phyloP scores from a whole-genome alignment of 2,797 vertebrate species.

The Chelonia mydas region DNA sequence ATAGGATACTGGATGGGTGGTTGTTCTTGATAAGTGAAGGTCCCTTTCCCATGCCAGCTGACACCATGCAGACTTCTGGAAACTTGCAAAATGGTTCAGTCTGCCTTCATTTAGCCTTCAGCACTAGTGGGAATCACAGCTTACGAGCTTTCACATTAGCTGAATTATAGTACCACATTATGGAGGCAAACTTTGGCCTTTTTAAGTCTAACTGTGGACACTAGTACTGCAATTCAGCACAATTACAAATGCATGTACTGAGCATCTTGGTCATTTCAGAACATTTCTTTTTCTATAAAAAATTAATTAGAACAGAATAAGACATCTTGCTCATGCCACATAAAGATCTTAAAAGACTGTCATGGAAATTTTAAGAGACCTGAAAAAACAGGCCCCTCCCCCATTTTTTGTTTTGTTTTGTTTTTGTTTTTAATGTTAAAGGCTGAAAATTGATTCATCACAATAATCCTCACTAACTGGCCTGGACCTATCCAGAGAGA shows the following conservation, averaged over 20 bases:
- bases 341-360: conserved; percentile 52
- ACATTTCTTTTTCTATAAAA: conserved; percentile 31
- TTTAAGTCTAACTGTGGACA: conserved; percentile 48
- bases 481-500: conserved; percentile 72
- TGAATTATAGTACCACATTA: not conserved
- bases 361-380: conserved; percentile 52
- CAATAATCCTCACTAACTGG: conserved; percentile 73
- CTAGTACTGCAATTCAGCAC: conserved; percentile 36
- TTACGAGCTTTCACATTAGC: not conserved
- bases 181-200: not conserved
- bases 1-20: not conserved
- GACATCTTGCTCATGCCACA: conserved; percentile 34
- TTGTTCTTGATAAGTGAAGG: not conserved
- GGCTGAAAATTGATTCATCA: conserved; percentile 76
- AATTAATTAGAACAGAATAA: not conserved
- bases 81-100: not conserved
- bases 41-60: not conserved
- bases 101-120: not conserved
- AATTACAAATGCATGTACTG: conserved; percentile 29
- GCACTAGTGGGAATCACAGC: not conserved
- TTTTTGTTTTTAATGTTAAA: conserved; percentile 43
- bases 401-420: not conserved
- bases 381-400: conserved; percentile 50
- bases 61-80: not conserved
- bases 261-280: conserved; percentile 22